These are phyloP conservation scores for Hyles euphorbiae DNA, from an alignment of 1,140 invertebrate genomes.

Conservation along the genomic window DNA sequence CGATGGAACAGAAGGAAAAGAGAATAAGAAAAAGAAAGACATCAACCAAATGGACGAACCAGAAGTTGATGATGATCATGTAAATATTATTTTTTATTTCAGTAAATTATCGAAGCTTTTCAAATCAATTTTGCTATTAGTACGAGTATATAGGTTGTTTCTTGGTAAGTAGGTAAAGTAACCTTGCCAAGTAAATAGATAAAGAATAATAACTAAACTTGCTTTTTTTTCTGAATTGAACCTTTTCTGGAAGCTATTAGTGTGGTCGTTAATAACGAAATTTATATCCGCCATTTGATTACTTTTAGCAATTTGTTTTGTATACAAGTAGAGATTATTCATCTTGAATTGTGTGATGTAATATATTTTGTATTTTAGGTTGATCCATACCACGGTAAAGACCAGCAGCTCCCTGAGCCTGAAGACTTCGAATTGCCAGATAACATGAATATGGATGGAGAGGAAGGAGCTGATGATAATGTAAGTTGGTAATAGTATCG, in stretches of 20 bases:
- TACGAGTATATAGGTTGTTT: no score
- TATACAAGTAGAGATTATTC: no score
- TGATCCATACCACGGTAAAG: constrained; percentile 90
- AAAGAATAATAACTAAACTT: no score
- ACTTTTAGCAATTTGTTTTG: no score
- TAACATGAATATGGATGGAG: constrained; percentile 86
- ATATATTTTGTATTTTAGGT: constrained; percentile 49
- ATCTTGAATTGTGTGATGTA: no score
- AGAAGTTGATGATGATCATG: constrained; percentile 87
- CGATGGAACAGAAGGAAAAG: constrained; percentile 76
- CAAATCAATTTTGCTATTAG: no score
- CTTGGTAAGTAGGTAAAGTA: no score
- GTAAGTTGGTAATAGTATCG: constrained; percentile 37
- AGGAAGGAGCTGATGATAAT: constrained; percentile 76
- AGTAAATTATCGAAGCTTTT: constrained; percentile 1
- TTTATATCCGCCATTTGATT: no score
- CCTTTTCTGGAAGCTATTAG: no score
- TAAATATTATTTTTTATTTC: constrained; percentile 30
- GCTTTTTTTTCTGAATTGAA: no score
- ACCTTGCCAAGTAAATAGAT: no score
- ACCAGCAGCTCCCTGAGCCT: constrained; percentile 84
- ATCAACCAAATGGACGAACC: constrained; percentile 87
- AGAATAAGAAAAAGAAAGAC: constrained; percentile 80
- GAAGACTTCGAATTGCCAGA: constrained; percentile 92
- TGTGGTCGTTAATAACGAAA: no score